Conservation (phyloP, 2,888 invertebrate genomes). For the Strigamia transsilvanica region DNA sequence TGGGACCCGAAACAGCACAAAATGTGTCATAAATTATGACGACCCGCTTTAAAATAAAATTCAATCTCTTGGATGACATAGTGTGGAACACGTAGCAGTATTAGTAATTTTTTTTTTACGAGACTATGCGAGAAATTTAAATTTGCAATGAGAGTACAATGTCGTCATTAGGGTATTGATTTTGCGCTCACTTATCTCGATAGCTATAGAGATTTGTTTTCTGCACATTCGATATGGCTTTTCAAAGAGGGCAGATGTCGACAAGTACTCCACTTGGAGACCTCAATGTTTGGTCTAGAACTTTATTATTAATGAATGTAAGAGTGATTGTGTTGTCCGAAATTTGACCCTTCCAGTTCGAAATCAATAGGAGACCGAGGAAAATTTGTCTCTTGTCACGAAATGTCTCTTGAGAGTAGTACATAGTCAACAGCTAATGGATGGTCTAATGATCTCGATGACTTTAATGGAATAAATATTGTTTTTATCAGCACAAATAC, state of each 20-base stretch:
- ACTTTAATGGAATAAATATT: conserved; percentile 32
- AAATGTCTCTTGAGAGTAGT: conserved; percentile 10
- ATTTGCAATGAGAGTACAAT: conserved; percentile 24
- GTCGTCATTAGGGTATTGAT: conserved; percentile 49
- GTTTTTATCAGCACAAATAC: conserved; percentile 5
- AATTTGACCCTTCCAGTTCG: conserved; percentile 21
- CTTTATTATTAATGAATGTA: conserved; percentile 32
- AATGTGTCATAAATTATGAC: not conserved
- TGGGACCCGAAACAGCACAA: not conserved
- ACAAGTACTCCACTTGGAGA: not conserved
- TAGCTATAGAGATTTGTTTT: conserved; percentile 40
- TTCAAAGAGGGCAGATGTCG: conserved; percentile 42
- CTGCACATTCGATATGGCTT: conserved; percentile 42
- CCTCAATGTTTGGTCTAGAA: conserved; percentile 6
- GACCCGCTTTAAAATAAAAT: conserved; percentile 8
- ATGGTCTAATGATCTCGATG: conserved; percentile 38
- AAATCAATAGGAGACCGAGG: not conserved
- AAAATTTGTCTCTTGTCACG: conserved; percentile 3
- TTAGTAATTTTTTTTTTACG: not conserved
- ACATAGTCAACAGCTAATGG: conserved; percentile 14
- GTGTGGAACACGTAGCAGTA: not conserved
- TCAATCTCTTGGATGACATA: not conserved
- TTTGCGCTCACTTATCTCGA: conserved; percentile 45
- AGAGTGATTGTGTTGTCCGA: conserved; percentile 22
- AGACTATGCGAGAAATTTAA: not conserved